Conservation (phyloP, 2,888 invertebrate species). For the Thyatira batis region DNA sequence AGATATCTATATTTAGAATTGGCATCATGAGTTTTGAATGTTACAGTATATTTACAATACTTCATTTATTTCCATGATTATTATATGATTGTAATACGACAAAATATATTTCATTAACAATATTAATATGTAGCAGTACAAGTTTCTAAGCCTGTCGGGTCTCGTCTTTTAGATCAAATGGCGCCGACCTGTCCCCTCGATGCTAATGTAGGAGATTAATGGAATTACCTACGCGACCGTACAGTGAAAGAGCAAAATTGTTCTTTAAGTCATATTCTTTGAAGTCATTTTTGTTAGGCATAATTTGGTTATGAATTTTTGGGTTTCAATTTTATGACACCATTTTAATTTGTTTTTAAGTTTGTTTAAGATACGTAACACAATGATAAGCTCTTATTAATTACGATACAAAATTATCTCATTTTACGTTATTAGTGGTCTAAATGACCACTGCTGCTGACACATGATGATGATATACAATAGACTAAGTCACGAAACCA, state of each 20-base stretch:
- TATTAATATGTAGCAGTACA: conserved; percentile 57
- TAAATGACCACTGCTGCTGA: too few relatives aligned
- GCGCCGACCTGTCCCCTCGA: conserved; percentile 60
- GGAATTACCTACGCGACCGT: conserved; percentile 59
- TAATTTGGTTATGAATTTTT: conserved; percentile 17
- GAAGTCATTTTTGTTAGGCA: conserved; percentile 30
- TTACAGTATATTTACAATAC: conserved; percentile 32
- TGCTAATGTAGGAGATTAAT: conserved; percentile 72
- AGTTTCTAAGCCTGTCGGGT: conserved; percentile 48
- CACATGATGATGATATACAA: too few relatives aligned
- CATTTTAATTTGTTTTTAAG: neutral
- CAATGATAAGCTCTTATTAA: too few relatives aligned
- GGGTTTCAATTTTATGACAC: neutral
- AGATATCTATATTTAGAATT: neutral
- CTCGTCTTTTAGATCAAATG: conserved; percentile 59
- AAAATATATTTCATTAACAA: conserved; percentile 57
- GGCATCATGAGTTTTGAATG: conserved; percentile 7
- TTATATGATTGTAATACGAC: conserved; percentile 31
- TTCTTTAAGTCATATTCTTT: conserved; percentile 51
- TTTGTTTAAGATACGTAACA: too few relatives aligned
- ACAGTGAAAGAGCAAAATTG: conserved; percentile 46
- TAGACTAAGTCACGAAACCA: conserved; percentile 47
- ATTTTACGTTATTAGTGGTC: conserved; percentile 12
- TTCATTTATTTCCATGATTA: conserved; percentile 38
- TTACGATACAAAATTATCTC: conserved; percentile 12